Conservation (phyloP, 2,888 invertebrate species). For the Sturmia bella region DNA sequence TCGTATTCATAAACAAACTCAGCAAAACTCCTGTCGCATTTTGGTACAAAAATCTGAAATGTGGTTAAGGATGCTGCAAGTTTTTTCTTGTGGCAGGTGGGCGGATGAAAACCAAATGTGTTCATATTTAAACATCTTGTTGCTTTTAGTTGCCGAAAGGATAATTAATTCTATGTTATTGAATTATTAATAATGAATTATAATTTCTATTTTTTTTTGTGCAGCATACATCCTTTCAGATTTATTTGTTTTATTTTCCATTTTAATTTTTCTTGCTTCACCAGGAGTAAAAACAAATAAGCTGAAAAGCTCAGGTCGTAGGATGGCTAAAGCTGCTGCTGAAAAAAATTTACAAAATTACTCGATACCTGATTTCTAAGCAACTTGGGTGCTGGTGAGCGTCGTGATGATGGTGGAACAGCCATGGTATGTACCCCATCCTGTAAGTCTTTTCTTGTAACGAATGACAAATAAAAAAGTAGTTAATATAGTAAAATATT, state of each 20-base stretch:
- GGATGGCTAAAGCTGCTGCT: too few species aligned
- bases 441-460: too few species aligned
- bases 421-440: too few species aligned
- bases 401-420: too few species aligned
- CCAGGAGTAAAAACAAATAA: constrained; percentile 24
- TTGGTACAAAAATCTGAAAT: constrained; percentile 27
- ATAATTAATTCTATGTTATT: constrained; percentile 77
- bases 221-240: constrained; percentile 12
- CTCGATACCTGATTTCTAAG: too few species aligned
- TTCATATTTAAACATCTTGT: constrained; percentile 16
- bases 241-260: not conserved
- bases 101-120: constrained; percentile 2
- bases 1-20: not conserved
- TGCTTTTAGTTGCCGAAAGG: constrained; percentile 67
- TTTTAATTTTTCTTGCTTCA: not conserved
- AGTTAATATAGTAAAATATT: too few species aligned
- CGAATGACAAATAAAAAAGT: too few species aligned
- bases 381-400: too few species aligned
- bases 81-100: not conserved
- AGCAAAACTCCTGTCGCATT: constrained; percentile 34
- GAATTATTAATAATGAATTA: constrained; percentile 75
- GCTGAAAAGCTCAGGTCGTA: too few species aligned
- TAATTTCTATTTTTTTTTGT: constrained; percentile 47
- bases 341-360: too few species aligned
- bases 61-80: constrained; percentile 36